phyloP scores from a whole-genome alignment of 2,888 invertebrate genomes.

The Achlya flavicornis region DNA sequence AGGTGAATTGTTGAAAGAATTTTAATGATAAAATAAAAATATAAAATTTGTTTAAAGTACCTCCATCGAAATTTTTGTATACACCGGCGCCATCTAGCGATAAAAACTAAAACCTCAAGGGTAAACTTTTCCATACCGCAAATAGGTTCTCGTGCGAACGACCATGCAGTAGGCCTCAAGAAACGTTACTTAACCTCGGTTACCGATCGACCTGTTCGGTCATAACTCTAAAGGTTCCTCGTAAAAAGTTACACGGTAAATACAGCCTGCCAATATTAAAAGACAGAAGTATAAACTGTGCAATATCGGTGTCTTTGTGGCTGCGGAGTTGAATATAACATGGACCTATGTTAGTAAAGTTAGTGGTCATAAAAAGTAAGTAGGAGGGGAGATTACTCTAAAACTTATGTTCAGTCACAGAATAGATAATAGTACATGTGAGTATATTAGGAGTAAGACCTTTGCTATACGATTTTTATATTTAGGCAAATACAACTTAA shows the following conservation, averaged over 20 bases:
- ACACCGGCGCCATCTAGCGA: background rate
- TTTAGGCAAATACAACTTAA: too few relatives aligned
- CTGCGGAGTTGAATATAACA: background rate
- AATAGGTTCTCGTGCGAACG: background rate
- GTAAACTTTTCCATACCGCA: background rate
- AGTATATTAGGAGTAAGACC: background rate
- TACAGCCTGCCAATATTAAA: conserved; percentile 4
- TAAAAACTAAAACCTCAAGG: background rate
- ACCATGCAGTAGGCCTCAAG: background rate
- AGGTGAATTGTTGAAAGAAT: too few relatives aligned
- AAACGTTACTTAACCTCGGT: conserved; percentile 7
- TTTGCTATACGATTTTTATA: too few relatives aligned
- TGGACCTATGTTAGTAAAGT: background rate
- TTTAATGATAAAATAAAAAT: too few relatives aligned
- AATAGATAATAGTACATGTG: too few relatives aligned
- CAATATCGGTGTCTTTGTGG: background rate
- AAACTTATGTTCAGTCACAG: background rate
- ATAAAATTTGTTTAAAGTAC: too few relatives aligned
- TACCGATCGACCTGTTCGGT: background rate
- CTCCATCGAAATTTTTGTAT: background rate
- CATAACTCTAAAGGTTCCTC: conserved; percentile 3
- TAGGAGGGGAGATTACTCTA: background rate
- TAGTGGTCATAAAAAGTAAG: background rate
- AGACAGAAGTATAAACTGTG: conserved; percentile 8
- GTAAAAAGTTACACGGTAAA: conserved; percentile 6